phyloP scores from a whole-genome alignment of 2,113 vertebrate species.

The Cyanoderma ruficeps region DNA sequence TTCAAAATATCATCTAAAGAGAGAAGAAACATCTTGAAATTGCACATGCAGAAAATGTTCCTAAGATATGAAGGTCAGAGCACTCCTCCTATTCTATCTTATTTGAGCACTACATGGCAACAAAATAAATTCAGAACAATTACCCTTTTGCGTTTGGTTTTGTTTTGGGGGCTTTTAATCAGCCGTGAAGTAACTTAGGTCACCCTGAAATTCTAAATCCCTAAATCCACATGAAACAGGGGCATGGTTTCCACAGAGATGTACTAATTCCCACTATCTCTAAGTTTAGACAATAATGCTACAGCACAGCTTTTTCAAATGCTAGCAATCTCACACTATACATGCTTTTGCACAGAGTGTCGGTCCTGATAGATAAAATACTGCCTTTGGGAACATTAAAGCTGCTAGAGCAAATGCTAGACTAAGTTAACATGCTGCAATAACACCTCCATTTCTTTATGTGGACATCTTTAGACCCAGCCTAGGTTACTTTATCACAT shows the following conservation, averaged over 20 bases:
- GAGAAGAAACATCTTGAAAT: background rate
- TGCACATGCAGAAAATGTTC: background rate
- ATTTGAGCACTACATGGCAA: background rate
- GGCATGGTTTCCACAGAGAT: background rate
- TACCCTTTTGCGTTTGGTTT: background rate
- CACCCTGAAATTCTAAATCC: background rate
- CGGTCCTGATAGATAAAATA: background rate
- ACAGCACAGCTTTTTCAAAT: background rate
- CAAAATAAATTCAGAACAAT: background rate
- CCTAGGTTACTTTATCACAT: background rate
- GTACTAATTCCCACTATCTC: background rate
- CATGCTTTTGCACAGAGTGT: background rate
- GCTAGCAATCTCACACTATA: background rate
- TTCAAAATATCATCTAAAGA: background rate
- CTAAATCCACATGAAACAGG: accelerated
- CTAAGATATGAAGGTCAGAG: background rate
- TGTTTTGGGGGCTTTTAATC: background rate
- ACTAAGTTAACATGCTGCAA: background rate
- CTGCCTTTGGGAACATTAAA: background rate
- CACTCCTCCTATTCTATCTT: background rate
- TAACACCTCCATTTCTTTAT: background rate
- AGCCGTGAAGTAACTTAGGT: background rate
- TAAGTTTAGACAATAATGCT: background rate
- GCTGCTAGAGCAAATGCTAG: background rate
- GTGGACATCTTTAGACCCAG: background rate